Evolutionary conservation across 2,888 invertebrate species (phyloP), one percentile per base, ranked within the genome.

Genomic region (Aradus depressus): DNA sequence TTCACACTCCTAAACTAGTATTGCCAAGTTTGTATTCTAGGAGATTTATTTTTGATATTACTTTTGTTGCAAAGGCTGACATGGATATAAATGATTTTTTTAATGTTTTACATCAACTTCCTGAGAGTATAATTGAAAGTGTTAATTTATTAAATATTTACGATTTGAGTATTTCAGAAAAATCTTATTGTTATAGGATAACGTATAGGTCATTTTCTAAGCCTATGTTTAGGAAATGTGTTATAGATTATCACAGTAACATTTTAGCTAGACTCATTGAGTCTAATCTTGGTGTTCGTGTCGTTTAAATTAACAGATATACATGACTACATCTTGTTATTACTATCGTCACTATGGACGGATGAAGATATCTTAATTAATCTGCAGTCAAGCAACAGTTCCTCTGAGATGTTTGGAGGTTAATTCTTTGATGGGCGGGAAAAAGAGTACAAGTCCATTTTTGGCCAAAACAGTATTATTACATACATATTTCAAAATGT

Each of bases 101-200:
- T 52, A 44, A 51, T 14, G 51, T 61, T 8, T 59, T 70, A 21
- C 65, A 66, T 54, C 63, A 66, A 54, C 45, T 62, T 48, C 65
- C 64, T 22, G 68, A 66, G 12, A 53, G 60, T 23, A 60, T 70
- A 28, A 63, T 70, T 28, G 59, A 59, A 3, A 57, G 64, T 54
- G 61, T 68, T 22, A 55, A 62, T 50, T 64, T 64, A 14, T 42
- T 69, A 10, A 57, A 62, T 48, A 58, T 48, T 14, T 70, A 67
- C 52, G 14, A 53, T 55, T 54, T 63, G 12, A 54, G 60, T 25
- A 59, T 53, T 4, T 58, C 60, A 31, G 59, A 60, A 54, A 60
- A 61, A 14, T 64, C 64, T 19, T 61, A 60, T 45, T 69, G 69
- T 43, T 68, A 64, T 53, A 64, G 66, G 56, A 64, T 70, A 51